Evolutionary conservation across 2,888 invertebrate genomes (phyloP), one percentile per base, ranked within the genome.

Genomic region (Scaptomyza caliginosa): DNA sequence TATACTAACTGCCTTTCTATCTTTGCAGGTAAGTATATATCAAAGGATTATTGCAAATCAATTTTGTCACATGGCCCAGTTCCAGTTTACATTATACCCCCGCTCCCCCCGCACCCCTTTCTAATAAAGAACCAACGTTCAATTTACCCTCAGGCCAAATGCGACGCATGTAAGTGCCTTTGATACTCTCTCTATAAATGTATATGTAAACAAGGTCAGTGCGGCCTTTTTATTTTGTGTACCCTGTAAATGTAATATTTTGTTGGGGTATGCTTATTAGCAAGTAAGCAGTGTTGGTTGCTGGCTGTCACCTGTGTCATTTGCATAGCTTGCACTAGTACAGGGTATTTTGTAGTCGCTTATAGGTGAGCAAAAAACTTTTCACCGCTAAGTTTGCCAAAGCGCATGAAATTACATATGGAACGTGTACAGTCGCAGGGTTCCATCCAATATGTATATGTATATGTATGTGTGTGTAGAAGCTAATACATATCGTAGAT

Each of bases 21-120:
- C 67, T 45, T 81, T 86, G 55, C 85, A 81, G 81, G 81, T 81
- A 81, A 81, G 81, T 86, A n/a, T 74, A 64, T 34, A 82, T 58
- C 34, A 52, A 51, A 65, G 59, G 72, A 48, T 52, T 58, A 77
- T 54, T 50, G 68, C 82, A 72, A 64, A 72, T 72, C 69, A 72
- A 60, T 52, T 42, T 60, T 83, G 76, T 86, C 80, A 76, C 77
- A 76, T 83, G 80, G 70, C 80, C 84, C 80, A 76, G 74, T 73
- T 80, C 58, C 54, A 65, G 65, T 48, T 76, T 39, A 58, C 52
- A 43, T 64, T 55, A 42, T 39, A 36, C 48, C 51, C 49, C 13
- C n/a, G n/a, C n/a, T n/a, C n/a, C n/a, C n/a, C n/a, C n/a, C n/a
- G n/a, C n/a, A 13, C 21, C 13, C 32, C 49, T 38, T 45, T 19